Conservation (phyloP, 2,797 vertebrate species). For the Martes flavigula region DNA sequence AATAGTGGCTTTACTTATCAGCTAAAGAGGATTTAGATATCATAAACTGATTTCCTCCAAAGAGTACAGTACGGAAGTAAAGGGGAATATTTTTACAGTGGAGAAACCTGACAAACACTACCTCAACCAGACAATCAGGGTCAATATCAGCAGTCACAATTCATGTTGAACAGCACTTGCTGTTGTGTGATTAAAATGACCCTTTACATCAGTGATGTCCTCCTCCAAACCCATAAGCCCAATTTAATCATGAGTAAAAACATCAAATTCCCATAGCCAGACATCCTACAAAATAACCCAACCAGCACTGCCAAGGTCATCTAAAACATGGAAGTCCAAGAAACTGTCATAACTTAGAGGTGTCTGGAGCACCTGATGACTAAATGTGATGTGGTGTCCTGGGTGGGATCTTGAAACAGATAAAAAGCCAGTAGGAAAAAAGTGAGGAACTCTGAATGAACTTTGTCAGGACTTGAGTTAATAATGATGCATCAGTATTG, state of each 20-base stretch:
- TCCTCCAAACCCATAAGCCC: background rate
- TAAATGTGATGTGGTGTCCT: background rate
- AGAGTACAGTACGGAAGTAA: background rate
- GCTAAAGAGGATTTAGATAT: background rate
- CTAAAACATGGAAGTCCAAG: background rate
- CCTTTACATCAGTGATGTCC: background rate
- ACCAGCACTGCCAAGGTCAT: background rate
- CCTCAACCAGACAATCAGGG: background rate
- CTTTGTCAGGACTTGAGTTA: background rate
- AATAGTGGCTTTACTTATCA: background rate
- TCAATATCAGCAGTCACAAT: background rate
- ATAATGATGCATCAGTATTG: background rate
- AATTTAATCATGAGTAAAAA: background rate
- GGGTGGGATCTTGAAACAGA: background rate
- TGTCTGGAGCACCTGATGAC: background rate
- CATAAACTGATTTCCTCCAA: background rate
- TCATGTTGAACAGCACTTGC: background rate
- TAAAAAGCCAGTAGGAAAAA: background rate
- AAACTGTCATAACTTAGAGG: background rate
- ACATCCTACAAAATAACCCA: background rate
- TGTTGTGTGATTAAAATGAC: background rate
- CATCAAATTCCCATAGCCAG: background rate
- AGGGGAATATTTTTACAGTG: background rate
- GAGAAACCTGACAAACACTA: background rate
- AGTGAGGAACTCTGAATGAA: background rate